Evolutionary conservation across 2,113 vertebrate species (phyloP).

Genomic region (rabbit (Oryctolagus cuniculus)): mOryCun1.1 NC_091437.1:25413501-25414000

Average conservation of each 20-base stretch:
- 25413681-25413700: too few species aligned
- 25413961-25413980: neutral
- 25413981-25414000: neutral
- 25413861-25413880: neutral
- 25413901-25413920: neutral
- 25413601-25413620: neutral
- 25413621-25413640: neutral
- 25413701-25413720: too few species aligned
- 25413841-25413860: neutral
- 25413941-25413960: neutral
- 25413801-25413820: neutral
- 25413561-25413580: neutral
- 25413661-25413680: neutral
- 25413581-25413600: neutral
- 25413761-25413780: neutral
- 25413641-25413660: neutral
- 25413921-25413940: neutral
- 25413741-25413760: neutral
- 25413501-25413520: neutral
- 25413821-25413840: neutral
- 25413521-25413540: neutral
- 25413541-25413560: neutral
- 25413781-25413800: neutral
- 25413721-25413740: neutral
- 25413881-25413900: neutral